A percentile compares a stretch with the other conserved stretches of the same genome.
These are phyloP conservation scores for Amiota communis DNA, from an alignment of 2,888 invertebrate genomes.

Conservation along the genomic window DNA sequence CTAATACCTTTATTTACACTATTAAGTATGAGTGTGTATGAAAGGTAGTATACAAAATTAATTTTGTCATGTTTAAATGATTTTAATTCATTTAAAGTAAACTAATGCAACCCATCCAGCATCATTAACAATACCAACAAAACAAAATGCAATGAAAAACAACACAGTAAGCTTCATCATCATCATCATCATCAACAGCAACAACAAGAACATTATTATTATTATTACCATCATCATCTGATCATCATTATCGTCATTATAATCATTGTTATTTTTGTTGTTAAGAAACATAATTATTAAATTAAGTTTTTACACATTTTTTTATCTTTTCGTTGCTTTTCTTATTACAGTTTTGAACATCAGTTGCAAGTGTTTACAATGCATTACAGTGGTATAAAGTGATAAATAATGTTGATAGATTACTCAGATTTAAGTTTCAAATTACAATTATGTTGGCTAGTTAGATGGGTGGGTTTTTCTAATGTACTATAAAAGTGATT, in stretches of 20 bases:
- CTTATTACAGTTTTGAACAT: conserved; percentile 15
- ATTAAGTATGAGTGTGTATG: no score
- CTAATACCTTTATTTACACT: no score
- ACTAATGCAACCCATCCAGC: conserved; percentile 39
- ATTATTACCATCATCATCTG: conserved; percentile 43
- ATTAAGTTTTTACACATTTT: conserved; percentile 4
- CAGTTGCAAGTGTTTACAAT: conserved; percentile 20
- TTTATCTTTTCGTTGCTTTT: not conserved
- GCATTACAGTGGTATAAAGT: conserved; percentile 5
- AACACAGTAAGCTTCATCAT: conserved; percentile 43
- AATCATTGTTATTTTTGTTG: conserved; percentile 19
- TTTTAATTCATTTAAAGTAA: conserved; percentile 42
- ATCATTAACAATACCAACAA: conserved; percentile 31
- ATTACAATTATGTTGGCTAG: no score
- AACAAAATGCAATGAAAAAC: conserved; percentile 31
- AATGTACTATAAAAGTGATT: no score
- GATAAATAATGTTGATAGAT: no score
- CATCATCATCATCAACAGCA: no score
- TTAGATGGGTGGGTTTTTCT: no score
- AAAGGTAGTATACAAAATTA: conserved; percentile 43
- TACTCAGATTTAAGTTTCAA: no score
- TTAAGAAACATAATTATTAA: conserved; percentile 28
- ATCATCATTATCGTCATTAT: conserved; percentile 21
- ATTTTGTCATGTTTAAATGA: conserved; percentile 53
- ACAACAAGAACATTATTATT: conserved; percentile 9